Evolutionary conservation across 2,888 invertebrate genomes (phyloP), one percentile per base, ranked within the genome.

Genomic region (Meganola albula): DNA sequence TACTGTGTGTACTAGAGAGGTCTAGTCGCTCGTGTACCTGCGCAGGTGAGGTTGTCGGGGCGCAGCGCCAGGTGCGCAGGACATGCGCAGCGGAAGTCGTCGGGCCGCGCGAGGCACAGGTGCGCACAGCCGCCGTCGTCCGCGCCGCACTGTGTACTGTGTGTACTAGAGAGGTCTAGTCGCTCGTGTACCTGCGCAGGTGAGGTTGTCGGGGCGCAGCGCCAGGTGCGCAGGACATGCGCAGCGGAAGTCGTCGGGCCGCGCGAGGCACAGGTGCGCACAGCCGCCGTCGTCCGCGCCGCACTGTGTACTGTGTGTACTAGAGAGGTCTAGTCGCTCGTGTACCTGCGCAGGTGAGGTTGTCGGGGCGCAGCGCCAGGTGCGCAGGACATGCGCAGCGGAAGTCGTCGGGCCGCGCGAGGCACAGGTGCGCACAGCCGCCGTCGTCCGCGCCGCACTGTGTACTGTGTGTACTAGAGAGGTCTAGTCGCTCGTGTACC

Each of bases 381-480:
- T 95, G 95, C 0, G 94, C 93, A 7, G 94, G 93, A 59, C 95
- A 95, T 2, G 90, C 90, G 67, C 95, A 95, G 10, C 86, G 44
- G 34, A 47, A 60, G 45, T 50, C 75, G 65, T 68, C 52, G 8
- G 16, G 16, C 16, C 4, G 4, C 4, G 16, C 16, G 16, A 16
- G 16, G 16, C 16, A 16, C 16, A 16, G 16, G 16, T 16, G 16
- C n/a, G n/a, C n/a, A n/a, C n/a, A n/a, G n/a, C 4, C 16, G 6
- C 16, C 16, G 4, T 16, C 16, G 4, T 16, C 4, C 16, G 16
- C 4, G 16, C 16, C 16, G 4, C 4, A 5, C 16, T 16, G n/a
- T n/a, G n/a, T n/a, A n/a, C n/a, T n/a, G n/a, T n/a, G n/a, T n/a
- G n/a, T n/a, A n/a, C 16, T 16, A 16, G 4, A 16, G 16, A 4